Conservation (phyloP, 1,140 invertebrate species). For the Pogonomyrmex barbatus region DNA sequence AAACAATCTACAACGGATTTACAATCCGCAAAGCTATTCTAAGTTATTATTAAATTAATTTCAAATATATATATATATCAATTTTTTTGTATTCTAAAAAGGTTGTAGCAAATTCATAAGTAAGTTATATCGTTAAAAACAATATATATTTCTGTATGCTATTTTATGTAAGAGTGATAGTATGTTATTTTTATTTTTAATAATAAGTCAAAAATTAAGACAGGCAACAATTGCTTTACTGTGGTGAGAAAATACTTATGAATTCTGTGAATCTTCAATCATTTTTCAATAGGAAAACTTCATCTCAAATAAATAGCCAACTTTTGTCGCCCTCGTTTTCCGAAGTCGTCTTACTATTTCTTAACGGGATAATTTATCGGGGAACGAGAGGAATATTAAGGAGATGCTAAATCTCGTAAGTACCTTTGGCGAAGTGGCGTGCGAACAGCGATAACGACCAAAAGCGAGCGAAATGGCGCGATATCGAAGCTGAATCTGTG, state of each 20-base stretch:
- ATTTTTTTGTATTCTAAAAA: neutral
- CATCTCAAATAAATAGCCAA: neutral
- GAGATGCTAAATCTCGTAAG: slow-evolving; percentile 11
- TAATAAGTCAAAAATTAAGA: neutral
- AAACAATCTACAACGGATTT: neutral
- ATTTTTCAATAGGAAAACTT: neutral
- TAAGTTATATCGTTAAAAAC: neutral
- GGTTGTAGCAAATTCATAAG: neutral
- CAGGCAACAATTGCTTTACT: neutral
- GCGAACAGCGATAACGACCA: slow-evolving; percentile 18
- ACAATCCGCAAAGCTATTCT: neutral
- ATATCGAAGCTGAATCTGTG: slow-evolving; percentile 51
- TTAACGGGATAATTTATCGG: neutral
- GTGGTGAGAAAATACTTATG: neutral
- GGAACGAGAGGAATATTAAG: neutral
- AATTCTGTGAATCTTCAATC: neutral
- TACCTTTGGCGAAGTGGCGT: slow-evolving; percentile 18
- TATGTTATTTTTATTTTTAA: neutral
- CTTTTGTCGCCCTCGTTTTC: neutral
- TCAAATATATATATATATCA: neutral
- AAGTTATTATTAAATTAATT: neutral
- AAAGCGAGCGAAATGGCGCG: slow-evolving; percentile 28
- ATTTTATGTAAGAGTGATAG: neutral
- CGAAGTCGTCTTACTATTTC: neutral
- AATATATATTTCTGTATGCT: neutral